Base-by-base conservation (phyloP, 2,797 vertebrate genomes). In the Oryzias dopingdopingensis region DNA sequence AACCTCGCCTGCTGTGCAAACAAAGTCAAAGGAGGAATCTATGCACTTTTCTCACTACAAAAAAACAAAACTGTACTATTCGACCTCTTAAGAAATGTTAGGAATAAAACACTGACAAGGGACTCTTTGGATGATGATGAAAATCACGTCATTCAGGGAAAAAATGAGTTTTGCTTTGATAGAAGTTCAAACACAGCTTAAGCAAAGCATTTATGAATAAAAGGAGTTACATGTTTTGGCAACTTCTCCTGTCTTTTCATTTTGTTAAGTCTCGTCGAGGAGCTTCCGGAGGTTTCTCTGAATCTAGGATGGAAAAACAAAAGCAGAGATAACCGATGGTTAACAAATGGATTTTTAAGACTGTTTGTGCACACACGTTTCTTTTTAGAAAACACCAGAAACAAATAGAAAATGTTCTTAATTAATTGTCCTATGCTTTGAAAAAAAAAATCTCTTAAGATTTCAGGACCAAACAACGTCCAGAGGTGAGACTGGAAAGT, bases 251-350 rank as follows among this genome's bases (percentile, higher is more conserved):
- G 32, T 37, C 2, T 37, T 3, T 10, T 2, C 10, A 52, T 57
- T 46, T 70, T 56, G 62, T 80, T 56, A 89, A 61, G 87, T 90
- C 66, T 89, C 89, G 43, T 89, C 86, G 37, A 92, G 84, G 14
- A 91, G 87, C 74, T 88, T 91, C 66, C 46, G 76, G 6, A 90
- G 84, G 69, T 87, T 90, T 69, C 66, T 77, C 59, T 87, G 82
- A 67, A 90, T 86, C 85, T 89, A 53, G 8, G 59, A 46, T 41
- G 17, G 37, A 41, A 41, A n/a, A 56, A 56, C 29, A 67, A 60
- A 46, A 13, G 5, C 18, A 46, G 20, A 45, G 18, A 13, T 18
- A 50, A 37, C 32, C 12, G 32, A 37, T 37, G 10, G 32, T 4
- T 37, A 37, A 12, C 32, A 37, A 10, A 37, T 37, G 3, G 24